Evolutionary conservation across 2,797 vertebrate genomes (phyloP).

Genomic region (Peromyscus eremicus): DNA sequence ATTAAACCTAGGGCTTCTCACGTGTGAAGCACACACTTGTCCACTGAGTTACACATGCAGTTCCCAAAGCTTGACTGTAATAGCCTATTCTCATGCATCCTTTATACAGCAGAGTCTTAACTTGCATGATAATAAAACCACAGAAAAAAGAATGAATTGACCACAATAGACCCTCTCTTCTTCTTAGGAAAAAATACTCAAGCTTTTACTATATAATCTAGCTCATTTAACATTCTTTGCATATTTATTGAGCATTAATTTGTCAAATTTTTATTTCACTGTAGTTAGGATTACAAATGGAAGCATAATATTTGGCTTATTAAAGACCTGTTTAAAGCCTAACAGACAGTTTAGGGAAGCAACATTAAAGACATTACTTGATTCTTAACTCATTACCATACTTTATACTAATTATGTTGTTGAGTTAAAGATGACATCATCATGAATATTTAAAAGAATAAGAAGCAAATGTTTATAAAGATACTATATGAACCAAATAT

Average conservation of each 20-base stretch:
- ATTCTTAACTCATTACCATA: slow-evolving; percentile 72
- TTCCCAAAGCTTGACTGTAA: not conserved
- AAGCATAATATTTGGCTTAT: slow-evolving; percentile 68
- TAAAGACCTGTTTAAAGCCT: slow-evolving; percentile 54
- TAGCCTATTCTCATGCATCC: not conserved
- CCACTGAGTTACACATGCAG: not conserved
- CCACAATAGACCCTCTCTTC: not conserved
- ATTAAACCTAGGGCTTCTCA: not conserved
- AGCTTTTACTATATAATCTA: not conserved
- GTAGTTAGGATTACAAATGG: slow-evolving; percentile 46
- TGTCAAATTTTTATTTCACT: slow-evolving; percentile 48
- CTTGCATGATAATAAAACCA: not conserved
- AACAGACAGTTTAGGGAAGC: slow-evolving; percentile 56
- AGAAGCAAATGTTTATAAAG: slow-evolving; percentile 38
- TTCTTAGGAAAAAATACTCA: not conserved
- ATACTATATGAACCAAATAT: slow-evolving; percentile 45
- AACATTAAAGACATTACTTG: slow-evolving; percentile 56
- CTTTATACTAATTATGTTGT: slow-evolving; percentile 32
- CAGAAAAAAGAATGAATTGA: not conserved
- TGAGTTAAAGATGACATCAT: not conserved
- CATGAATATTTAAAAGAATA: slow-evolving; percentile 55
- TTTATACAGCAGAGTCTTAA: not conserved
- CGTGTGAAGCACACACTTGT: not conserved
- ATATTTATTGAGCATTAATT: slow-evolving; percentile 29
- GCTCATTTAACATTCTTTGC: not conserved